These are phyloP conservation scores for Trichomycterus rosablanca DNA, from an alignment of 2,113 vertebrate species.

Conservation along the genomic window DNA sequence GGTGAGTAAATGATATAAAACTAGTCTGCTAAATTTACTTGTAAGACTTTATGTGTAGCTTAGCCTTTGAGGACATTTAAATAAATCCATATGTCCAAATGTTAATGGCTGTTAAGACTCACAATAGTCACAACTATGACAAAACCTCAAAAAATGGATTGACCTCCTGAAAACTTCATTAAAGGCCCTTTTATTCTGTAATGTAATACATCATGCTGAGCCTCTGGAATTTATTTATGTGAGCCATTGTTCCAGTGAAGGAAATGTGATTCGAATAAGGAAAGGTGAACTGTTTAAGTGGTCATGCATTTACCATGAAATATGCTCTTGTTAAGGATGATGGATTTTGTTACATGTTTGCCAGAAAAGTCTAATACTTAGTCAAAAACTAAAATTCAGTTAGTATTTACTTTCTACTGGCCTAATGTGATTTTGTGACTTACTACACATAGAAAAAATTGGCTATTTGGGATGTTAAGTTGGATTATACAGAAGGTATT, in stretches of 20 bases:
- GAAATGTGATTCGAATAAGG: conserved; percentile 64
- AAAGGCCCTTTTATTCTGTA: conserved; percentile 45
- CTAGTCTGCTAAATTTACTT: conserved; percentile 35
- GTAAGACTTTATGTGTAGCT: conserved; percentile 25
- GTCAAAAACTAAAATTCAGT: conserved; percentile 47
- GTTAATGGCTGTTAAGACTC: conserved; percentile 36
- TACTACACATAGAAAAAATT: conserved; percentile 33
- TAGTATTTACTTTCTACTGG: conserved; percentile 46
- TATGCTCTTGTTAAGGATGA: conserved; percentile 61
- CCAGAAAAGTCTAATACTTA: conserved; percentile 54
- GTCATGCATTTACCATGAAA: conserved; percentile 70
- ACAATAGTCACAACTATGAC: conserved; percentile 37
- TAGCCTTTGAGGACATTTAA: conserved; percentile 39
- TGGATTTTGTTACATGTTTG: conserved; percentile 58
- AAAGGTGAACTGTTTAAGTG: conserved; percentile 65
- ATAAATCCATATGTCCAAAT: conserved; percentile 35
- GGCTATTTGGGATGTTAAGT: no score
- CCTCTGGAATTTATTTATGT: conserved; percentile 51
- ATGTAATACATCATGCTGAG: conserved; percentile 53
- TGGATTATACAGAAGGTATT: no score
- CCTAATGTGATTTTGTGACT: conserved; percentile 64
- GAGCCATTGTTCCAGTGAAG: conserved; percentile 53
- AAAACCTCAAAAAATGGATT: conserved; percentile 52
- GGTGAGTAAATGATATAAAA: conserved; percentile 48
- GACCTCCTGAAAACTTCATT: conserved; percentile 45